Conservation (phyloP, 2,888 invertebrate genomes). For the Tortrix viridana region DNA sequence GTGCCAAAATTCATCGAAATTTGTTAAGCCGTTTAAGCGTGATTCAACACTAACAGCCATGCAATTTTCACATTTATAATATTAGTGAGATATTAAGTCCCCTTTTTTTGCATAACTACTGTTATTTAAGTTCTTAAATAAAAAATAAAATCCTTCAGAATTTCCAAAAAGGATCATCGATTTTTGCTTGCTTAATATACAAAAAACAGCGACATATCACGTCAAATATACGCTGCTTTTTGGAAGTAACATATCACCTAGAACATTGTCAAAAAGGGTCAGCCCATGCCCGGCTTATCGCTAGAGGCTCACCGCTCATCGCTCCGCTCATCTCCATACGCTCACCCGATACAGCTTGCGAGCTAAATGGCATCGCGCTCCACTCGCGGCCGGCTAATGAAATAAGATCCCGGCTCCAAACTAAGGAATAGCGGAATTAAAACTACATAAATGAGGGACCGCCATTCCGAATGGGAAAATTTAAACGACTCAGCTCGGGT, state of each 20-base stretch:
- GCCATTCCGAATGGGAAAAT: constrained; percentile 68
- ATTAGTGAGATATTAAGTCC: too few species aligned
- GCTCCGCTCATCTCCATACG: constrained; percentile 34
- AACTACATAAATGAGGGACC: constrained; percentile 80
- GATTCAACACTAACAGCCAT: too few species aligned
- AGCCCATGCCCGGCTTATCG: background rate
- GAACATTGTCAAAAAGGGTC: background rate
- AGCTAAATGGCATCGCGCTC: constrained; percentile 74
- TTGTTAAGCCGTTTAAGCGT: too few species aligned
- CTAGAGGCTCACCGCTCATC: constrained; percentile 21
- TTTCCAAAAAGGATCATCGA: too few species aligned
- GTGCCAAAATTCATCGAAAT: too few species aligned
- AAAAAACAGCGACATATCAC: background rate
- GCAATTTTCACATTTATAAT: too few species aligned
- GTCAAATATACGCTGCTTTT: background rate
- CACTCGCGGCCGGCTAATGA: constrained; percentile 79
- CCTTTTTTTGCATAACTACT: too few species aligned
- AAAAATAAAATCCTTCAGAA: too few species aligned
- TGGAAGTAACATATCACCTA: background rate
- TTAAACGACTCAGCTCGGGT: constrained; percentile 43
- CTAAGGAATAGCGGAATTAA: constrained; percentile 84
- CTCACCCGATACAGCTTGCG: constrained; percentile 57
- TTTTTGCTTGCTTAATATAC: too few species aligned
- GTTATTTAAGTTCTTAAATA: too few species aligned
- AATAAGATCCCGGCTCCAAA: constrained; percentile 77